Conservation (phyloP, 2,113 vertebrate species). For the Grus americana region DNA sequence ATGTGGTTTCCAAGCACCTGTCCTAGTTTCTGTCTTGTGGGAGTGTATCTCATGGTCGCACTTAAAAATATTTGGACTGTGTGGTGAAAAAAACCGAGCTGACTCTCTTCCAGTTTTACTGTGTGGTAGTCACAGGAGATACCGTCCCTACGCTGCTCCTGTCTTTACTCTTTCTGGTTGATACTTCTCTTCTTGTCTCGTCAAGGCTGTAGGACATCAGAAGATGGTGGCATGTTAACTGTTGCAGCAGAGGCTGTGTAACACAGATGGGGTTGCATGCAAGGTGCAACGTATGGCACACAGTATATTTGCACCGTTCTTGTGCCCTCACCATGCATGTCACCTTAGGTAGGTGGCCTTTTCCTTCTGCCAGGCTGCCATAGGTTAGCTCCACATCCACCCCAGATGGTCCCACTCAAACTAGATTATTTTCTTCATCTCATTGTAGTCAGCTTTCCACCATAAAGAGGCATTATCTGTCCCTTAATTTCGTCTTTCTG, state of each 20-base stretch:
- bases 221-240: neutral
- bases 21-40: neutral
- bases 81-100: neutral
- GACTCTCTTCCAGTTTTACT: neutral
- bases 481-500: neutral
- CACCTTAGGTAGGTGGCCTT: neutral
- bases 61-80: conserved; percentile 34
- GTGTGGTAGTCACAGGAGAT: neutral
- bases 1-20: neutral
- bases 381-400: neutral
- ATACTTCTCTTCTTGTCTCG: neutral
- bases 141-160: neutral
- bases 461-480: neutral
- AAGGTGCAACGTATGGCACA: neutral
- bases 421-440: neutral
- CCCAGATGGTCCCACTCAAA: fast-evolving
- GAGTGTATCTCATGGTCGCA: neutral
- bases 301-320: neutral
- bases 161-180: neutral
- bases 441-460: neutral
- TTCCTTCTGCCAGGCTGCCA: neutral
- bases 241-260: neutral
- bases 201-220: neutral
- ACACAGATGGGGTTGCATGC: neutral
- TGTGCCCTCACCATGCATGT: neutral